phyloP scores from a whole-genome alignment of 1,140 invertebrate genomes.

The Drosophila mauritiana region DNA sequence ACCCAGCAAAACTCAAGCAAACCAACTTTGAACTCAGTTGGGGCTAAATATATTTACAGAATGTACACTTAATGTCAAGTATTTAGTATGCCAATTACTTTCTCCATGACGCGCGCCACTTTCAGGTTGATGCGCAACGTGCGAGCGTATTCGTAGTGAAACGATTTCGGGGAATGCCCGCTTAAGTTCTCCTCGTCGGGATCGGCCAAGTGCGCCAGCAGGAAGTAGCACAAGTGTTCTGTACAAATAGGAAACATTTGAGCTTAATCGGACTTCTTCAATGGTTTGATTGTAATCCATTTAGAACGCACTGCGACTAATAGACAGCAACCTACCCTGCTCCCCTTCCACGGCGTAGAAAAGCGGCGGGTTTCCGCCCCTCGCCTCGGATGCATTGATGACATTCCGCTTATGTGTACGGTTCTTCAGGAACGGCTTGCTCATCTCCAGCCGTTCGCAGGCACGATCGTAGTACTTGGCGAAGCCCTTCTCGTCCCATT shows the following conservation, averaged over 20 bases:
- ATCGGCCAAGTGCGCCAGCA: slow-evolving; percentile 72
- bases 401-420: slow-evolving; percentile 55
- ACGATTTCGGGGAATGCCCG: slow-evolving; percentile 70
- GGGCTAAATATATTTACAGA: slow-evolving; percentile 41
- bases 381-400: slow-evolving; percentile 56
- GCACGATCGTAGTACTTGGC: slow-evolving; percentile 65
- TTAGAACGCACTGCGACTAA: too few relatives aligned
- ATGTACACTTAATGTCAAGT: slow-evolving; percentile 18
- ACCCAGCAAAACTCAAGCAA: slow-evolving; percentile 29
- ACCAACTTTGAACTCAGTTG: slow-evolving; percentile 33
- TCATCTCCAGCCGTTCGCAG: slow-evolving; percentile 54
- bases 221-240: slow-evolving; percentile 77
- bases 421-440: slow-evolving; percentile 31
- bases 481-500: slow-evolving; percentile 51
- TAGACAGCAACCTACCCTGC: slow-evolving; percentile 25
- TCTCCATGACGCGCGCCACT: slow-evolving; percentile 71
- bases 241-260: too few relatives aligned
- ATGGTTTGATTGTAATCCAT: too few relatives aligned
- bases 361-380: slow-evolving; percentile 63
- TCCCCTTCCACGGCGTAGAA: slow-evolving; percentile 76
- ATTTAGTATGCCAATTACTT: slow-evolving; percentile 60
- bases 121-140: slow-evolving; percentile 68
- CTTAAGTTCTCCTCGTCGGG: slow-evolving; percentile 71
- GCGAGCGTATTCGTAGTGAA: slow-evolving; percentile 70
- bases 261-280: too few relatives aligned